phyloP scores from a whole-genome alignment of 2,113 vertebrate species.

The Aptenodytes forsteri region DNA sequence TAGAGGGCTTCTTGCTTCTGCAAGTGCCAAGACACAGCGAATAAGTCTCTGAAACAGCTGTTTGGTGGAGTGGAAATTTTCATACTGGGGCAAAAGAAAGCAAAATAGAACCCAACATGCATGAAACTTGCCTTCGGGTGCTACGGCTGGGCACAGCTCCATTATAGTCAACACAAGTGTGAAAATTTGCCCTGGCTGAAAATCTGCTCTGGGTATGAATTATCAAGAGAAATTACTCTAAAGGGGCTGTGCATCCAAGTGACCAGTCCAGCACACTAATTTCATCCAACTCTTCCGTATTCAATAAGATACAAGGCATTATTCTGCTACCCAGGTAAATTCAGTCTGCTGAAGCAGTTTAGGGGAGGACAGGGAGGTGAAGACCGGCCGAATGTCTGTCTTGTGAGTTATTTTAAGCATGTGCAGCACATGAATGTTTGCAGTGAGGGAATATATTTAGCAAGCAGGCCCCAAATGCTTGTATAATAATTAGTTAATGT shows the following conservation, averaged over 20 bases:
- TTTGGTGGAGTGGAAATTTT: neutral
- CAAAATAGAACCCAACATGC: neutral
- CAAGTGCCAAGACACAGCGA: neutral
- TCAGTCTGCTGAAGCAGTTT: neutral
- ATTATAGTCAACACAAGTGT: neutral
- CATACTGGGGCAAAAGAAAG: neutral
- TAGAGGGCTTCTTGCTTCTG: neutral
- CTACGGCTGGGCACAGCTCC: neutral
- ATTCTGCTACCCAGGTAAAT: neutral
- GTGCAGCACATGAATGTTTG: neutral
- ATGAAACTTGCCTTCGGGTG: neutral
- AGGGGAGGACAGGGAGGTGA: neutral
- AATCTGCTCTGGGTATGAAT: neutral
- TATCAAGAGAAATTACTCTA: neutral
- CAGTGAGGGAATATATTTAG: neutral
- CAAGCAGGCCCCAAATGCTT: neutral
- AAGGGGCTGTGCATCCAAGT: neutral
- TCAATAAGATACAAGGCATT: neutral
- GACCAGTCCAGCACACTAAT: neutral
- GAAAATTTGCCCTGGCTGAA: neutral
- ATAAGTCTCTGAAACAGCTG: neutral
- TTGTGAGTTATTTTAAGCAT: accelerated
- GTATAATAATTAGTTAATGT: slow-evolving; percentile 38
- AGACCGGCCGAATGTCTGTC: accelerated
- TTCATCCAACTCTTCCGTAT: neutral